These are phyloP conservation scores for Drosophila mimica DNA, from an alignment of 2,888 invertebrate species.

Conservation along the genomic window DNA sequence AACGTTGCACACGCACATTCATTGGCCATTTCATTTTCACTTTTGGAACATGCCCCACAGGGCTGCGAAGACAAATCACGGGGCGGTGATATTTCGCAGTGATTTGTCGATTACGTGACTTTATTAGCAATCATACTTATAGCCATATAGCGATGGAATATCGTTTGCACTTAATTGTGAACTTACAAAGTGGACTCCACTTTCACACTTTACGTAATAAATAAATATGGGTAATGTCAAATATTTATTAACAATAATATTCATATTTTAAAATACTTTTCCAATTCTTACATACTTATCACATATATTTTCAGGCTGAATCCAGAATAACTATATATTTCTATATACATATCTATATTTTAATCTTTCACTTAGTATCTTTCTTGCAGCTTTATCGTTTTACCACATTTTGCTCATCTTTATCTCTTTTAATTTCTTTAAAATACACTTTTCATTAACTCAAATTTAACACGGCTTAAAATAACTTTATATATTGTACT, in stretches of 20 bases:
- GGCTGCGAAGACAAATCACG: slow-evolving; percentile 51
- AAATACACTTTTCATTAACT: neutral
- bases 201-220: neutral
- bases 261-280: neutral
- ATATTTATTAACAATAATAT: neutral
- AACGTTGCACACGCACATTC: slow-evolving; percentile 39
- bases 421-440: neutral
- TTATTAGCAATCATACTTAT: slow-evolving; percentile 35
- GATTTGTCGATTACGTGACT: slow-evolving; percentile 68
- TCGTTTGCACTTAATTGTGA: slow-evolving; percentile 16
- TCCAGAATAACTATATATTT: neutral
- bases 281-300: neutral
- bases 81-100: slow-evolving; percentile 52
- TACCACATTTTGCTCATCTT: neutral
- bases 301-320: neutral
- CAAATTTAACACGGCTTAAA: neutral
- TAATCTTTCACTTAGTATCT: neutral
- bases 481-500: neutral
- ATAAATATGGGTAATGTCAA: neutral
- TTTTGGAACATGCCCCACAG: slow-evolving; percentile 53
- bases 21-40: slow-evolving; percentile 69
- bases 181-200: neutral
- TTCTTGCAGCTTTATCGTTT: neutral
- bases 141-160: neutral
- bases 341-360: neutral